A percentile compares a stretch with the other conserved stretches of the same genome.
Conservation (phyloP, 2,113 vertebrate species). For the Pithys albifrons region DNA sequence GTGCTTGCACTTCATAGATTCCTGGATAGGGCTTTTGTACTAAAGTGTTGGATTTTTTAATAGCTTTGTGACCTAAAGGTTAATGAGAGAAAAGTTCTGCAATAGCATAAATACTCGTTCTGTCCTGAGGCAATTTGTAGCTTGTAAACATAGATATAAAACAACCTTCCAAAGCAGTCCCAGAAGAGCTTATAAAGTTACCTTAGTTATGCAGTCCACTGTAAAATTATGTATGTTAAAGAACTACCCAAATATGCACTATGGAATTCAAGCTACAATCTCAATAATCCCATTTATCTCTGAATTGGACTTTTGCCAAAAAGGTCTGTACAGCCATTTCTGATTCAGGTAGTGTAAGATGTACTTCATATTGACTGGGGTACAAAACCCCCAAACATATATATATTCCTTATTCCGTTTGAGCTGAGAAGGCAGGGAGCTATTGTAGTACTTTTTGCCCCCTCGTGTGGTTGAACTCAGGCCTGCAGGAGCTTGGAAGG, state of each 20-base stretch:
- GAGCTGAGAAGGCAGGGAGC: neutral
- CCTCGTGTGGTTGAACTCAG: constrained; percentile 32
- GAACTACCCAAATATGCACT: neutral
- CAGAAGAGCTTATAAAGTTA: neutral
- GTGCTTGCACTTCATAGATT: neutral
- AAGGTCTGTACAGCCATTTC: neutral
- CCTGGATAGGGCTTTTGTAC: neutral
- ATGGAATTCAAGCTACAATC: neutral
- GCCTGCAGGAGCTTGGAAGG: neutral
- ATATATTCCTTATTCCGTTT: neutral
- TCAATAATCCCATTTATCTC: neutral
- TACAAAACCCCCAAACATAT: neutral
- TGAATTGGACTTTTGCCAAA: neutral
- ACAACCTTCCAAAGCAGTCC: neutral
- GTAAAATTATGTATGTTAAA: neutral
- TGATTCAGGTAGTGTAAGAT: neutral
- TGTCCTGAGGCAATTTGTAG: neutral
- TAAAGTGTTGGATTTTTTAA: neutral
- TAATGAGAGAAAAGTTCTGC: neutral
- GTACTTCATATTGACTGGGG: neutral
- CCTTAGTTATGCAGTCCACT: neutral
- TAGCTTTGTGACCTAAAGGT: neutral
- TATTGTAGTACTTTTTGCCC: neutral
- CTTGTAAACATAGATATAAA: neutral
- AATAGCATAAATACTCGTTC: neutral